Base-by-base conservation (phyloP, 2,113 vertebrate species). In the Hydrolagus affinis region DNA sequence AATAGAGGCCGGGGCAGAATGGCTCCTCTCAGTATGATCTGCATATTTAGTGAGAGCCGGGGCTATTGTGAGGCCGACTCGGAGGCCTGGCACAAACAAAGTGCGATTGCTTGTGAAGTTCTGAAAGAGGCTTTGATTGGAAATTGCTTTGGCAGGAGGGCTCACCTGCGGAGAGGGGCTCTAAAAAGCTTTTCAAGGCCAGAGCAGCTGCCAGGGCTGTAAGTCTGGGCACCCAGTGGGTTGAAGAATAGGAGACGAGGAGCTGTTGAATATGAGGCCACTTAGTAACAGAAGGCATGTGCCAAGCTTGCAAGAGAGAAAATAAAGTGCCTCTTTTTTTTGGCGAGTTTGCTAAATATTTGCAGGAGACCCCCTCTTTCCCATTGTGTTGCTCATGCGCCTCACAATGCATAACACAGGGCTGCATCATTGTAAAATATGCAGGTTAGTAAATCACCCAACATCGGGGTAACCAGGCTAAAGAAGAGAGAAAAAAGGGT, bases 221-320 rank as follows among this genome's bases (percentile, higher is more conserved):
- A 91, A 91, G 92, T 91, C 93, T 92, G 91, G 93, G 93, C 93
- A 94, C 94, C 94, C 92, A 87, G 92, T 89, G 94, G 92, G 93
- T 89, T 85, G 86, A 91, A 94, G 93, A 95, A 94, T 92, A 91
- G 93, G 69, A 77, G 89, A 92, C 85, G 88, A 89, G 89, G 92
- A 93, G 91, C 90, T 87, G 93, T 93, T 94, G 92, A 94, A 93
- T 93, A 93, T 91, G 89, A 93, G 93, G 94, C 94, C 93, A 92
- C 94, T 94, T 92, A 93, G 94, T 93, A 94, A 94, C 94, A 95
- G 94, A 93, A 94, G 95, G 93, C 94, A 91, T 94, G 94, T 94
- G 95, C 94, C 95, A 95, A 94, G 93, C 92, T 91, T 90, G 91
- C 93, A 90, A 93, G 91, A 90, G 87, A 92, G 91, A 90, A 92